phyloP scores from a whole-genome alignment of 2,888 invertebrate genomes.

The Drosophila testacea region DNA sequence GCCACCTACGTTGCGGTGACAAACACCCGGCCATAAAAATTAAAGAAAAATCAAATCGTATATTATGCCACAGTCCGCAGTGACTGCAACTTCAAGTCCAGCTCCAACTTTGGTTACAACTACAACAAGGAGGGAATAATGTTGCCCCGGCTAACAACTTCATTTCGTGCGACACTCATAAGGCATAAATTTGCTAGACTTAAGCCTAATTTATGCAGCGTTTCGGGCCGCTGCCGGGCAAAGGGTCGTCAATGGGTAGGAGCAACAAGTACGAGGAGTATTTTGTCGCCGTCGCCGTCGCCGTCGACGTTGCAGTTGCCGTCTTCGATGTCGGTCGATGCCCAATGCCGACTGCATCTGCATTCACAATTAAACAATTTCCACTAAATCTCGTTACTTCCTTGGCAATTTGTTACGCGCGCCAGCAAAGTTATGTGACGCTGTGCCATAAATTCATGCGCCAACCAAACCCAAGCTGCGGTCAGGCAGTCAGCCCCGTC shows the following conservation, averaged over 20 bases:
- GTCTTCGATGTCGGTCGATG: slow-evolving; percentile 6
- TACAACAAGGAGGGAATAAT: slow-evolving; percentile 66
- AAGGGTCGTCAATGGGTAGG: slow-evolving; percentile 62
- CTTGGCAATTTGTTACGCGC: slow-evolving; percentile 84
- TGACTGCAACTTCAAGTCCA: slow-evolving; percentile 6
- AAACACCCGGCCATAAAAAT: slow-evolving; percentile 74
- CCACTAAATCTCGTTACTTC: slow-evolving; percentile 84
- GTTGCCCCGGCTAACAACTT: slow-evolving; percentile 85
- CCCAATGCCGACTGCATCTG: slow-evolving; percentile 71
- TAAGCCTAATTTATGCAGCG: slow-evolving; percentile 83
- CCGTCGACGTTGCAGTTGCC: slow-evolving; percentile 10
- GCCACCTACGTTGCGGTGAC: slow-evolving; percentile 76
- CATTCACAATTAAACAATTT: slow-evolving; percentile 84
- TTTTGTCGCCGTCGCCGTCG: slow-evolving; percentile 60
- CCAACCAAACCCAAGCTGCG: slow-evolving; percentile 58
- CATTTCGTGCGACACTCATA: slow-evolving; percentile 83
- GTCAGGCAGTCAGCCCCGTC: slow-evolving; percentile 36
- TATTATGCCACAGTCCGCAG: slow-evolving; percentile 55
- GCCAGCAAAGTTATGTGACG: slow-evolving; percentile 84
- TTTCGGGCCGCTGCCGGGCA: slow-evolving; percentile 49
- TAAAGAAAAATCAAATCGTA: slow-evolving; percentile 80
- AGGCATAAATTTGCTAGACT: slow-evolving; percentile 84
- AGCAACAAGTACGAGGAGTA: slow-evolving; percentile 73
- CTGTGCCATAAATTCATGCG: slow-evolving; percentile 83
- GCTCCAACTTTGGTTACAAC: background rate